Conservation (phyloP, 2,113 vertebrate genomes). For the Candoia aspera region DNA sequence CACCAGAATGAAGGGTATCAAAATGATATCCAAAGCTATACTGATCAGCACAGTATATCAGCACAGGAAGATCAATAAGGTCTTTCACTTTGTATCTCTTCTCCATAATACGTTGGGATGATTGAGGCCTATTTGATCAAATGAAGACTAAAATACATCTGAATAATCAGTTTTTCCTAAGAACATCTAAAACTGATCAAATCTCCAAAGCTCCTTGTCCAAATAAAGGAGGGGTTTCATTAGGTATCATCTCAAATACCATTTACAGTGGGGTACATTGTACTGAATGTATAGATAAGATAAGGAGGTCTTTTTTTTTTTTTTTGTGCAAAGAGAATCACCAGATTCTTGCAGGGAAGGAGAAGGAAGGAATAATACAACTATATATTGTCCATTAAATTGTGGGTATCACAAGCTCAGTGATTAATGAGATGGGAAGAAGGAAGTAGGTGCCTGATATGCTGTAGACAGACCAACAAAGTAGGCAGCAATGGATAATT, state of each 20-base stretch:
- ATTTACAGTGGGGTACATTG: neutral
- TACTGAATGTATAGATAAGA: neutral
- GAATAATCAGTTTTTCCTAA: neutral
- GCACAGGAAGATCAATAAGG: neutral
- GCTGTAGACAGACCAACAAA: neutral
- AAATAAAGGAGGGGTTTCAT: neutral
- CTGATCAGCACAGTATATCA: neutral
- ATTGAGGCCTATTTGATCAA: neutral
- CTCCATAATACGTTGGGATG: neutral
- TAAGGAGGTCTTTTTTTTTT: too few species aligned
- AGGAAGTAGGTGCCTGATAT: neutral
- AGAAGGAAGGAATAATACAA: neutral
- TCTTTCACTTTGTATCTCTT: neutral
- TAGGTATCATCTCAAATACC: neutral
- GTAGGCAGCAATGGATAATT: neutral
- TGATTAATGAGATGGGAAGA: neutral
- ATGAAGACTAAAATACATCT: neutral
- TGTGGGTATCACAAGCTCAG: neutral
- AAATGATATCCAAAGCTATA: neutral
- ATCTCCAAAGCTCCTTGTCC: neutral
- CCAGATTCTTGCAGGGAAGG: neutral
- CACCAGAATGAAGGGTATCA: neutral
- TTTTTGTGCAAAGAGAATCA: neutral
- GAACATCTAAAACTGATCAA: neutral
- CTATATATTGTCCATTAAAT: neutral